Base-by-base conservation (phyloP, 2,888 invertebrate species). In the Steinernema scapterisci region DNA sequence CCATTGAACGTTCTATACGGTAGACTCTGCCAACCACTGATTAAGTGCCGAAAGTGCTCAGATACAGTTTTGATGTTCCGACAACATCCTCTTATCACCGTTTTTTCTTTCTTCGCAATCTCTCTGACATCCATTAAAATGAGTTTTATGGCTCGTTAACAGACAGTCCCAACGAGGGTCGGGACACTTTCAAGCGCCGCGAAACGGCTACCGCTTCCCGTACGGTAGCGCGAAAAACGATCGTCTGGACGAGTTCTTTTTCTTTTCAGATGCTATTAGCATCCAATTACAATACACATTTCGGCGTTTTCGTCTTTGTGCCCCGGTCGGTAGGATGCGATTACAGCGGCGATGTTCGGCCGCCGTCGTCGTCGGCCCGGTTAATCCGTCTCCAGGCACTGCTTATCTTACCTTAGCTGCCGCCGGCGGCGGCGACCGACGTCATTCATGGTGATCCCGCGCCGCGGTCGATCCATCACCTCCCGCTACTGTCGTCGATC, bases 241-340 rank as follows among this genome's bases (percentile, higher is more conserved):
- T 63, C 63, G 38, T 13, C 63, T 38, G 31, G 48, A 48, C 13
- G 9, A 48, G 48, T 48, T 63, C 63, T 63, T 31, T 27, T 63
- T 31, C 63, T 63, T 63, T 63, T 31, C 63, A 63, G 63, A 63
- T 27, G 31, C 63, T 63, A 63, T 63, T 63, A 63, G 63, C 63
- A 38, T 63, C 63, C 63, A 63, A 63, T 63, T 63, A 63, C 63
- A 63, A 63, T 63, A 63, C 63, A 63, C 63, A 63, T 63, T 27
- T 27, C 63, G 63, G 63, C 63, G 63, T 63, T 25, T 63, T 38
- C 16, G 31, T 25, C 31, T 31, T 25, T 63, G 63, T 63, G 27
- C 63, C 63, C 25, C 63, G 27, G 63, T 38, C 63, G 63, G 21
- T 19, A 6, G 63, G 63, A 63, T 63, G 63, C 63, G 63, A 63